Evolutionary conservation across 2,888 invertebrate species (phyloP), one percentile per base, ranked within the genome.

Genomic region (Altica lythri): DNA sequence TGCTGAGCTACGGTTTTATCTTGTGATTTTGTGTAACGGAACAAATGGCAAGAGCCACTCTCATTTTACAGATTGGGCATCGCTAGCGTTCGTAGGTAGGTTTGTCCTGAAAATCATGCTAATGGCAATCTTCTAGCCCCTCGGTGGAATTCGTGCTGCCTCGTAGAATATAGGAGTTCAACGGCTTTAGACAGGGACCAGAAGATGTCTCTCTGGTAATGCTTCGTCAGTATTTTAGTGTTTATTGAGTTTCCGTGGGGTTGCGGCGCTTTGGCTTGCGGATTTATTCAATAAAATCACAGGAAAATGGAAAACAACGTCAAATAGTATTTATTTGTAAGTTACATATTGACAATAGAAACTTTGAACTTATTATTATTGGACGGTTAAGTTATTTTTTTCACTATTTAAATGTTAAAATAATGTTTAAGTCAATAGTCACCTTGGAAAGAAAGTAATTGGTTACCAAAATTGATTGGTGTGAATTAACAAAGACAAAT

Each of bases 171-270:
- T 37, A 37, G 16, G 47, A 48, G 47, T 48, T 48, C 47, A 48
- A 48, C 46, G 40, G 46, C 46, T 47, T 53, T 35, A 53, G 17
- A 19, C 53, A 13, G 27, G 19, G 18, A 32, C 53, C 53, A 40
- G 40, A 46, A 57, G 57, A 57, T 57, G 57, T 57, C 57, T 53
- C 50, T 49, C 51, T 13, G 43, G 34, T 38, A 57, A 38, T 57
- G 53, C 53, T 51, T 46, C 45, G 34, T 53, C 53, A 32, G 53
- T 40, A 46, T 40, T 53, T 46, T 51, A 40, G 57, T 57, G 51
- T 57, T 46, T 57, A 57, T 57, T 57, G 57, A 57, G 57, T 57
- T 57, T 50, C 51, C 46, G 53, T 50, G 38, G 50, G 47, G 40
- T 38, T 51, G 43, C 46, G 50, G 40, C 51, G 53, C 43, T 46